phyloP scores from a whole-genome alignment of 1,140 invertebrate species.

The Armadillidium nasatum region DNA sequence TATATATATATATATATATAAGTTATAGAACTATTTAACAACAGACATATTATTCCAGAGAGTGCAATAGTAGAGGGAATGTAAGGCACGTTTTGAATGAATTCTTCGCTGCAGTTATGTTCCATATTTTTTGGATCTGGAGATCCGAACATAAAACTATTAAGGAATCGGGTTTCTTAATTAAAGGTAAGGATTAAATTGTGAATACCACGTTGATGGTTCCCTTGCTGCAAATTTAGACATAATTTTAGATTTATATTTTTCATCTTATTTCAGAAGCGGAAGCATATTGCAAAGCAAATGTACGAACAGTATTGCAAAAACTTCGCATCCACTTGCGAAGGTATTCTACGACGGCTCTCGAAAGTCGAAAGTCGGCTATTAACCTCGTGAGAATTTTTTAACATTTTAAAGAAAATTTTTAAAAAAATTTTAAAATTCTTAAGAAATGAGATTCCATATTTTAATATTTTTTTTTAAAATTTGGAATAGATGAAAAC shows the following conservation, averaged over 20 bases:
- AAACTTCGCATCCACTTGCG: constrained; percentile 42
- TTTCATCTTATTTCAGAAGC: constrained; percentile 37
- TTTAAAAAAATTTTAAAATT: too few species aligned
- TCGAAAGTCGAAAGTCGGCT: not conserved
- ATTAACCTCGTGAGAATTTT: too few species aligned
- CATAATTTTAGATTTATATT: not conserved
- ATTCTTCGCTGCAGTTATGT: constrained; percentile 54
- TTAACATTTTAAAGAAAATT: too few species aligned
- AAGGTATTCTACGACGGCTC: constrained; percentile 27
- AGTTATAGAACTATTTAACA: too few species aligned
- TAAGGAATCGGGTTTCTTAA: constrained; percentile 54
- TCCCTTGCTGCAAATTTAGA: not conserved
- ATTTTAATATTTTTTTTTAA: too few species aligned
- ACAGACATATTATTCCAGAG: constrained; percentile 46
- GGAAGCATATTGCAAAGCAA: constrained; percentile 45
- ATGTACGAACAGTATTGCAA: constrained; percentile 43
- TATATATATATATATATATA: too few species aligned
- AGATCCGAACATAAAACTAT: constrained; percentile 55
- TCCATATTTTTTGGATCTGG: constrained; percentile 54
- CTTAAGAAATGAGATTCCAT: too few species aligned
- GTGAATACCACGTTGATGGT: not conserved
- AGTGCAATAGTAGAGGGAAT: constrained; percentile 52
- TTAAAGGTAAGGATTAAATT: constrained; percentile 52
- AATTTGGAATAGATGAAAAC: too few species aligned
- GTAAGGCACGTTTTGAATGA: constrained; percentile 54